Percentiles rank a stretch among this genome's conserved stretches.
phyloP scores from a whole-genome alignment of 2,888 invertebrate genomes.

The Drosophila longiperda region DNA sequence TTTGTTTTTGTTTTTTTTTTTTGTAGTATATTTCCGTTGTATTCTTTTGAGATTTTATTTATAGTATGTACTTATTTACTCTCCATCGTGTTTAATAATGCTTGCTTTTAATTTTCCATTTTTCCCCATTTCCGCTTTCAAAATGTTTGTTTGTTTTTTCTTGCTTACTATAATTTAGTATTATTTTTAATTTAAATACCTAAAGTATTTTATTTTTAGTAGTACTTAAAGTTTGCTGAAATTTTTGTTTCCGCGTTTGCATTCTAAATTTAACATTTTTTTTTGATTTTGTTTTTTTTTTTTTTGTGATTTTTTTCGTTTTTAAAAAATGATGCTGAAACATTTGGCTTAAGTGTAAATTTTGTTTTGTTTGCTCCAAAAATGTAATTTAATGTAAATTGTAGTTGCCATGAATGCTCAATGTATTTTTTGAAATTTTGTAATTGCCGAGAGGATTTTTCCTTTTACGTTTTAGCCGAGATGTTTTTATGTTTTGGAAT shows the following conservation, averaged over 20 bases:
- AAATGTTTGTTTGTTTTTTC: slow-evolving; percentile 48
- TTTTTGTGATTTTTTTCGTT: slow-evolving; percentile 26
- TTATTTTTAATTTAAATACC: slow-evolving; percentile 68
- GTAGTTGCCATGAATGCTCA: slow-evolving; percentile 65
- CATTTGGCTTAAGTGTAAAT: slow-evolving; percentile 73
- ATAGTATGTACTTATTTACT: slow-evolving; percentile 42
- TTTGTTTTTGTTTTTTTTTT: slow-evolving; percentile 34
- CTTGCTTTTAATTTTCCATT: slow-evolving; percentile 33
- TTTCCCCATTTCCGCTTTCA: slow-evolving; percentile 41
- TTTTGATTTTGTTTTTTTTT: slow-evolving; percentile 29
- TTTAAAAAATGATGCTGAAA: slow-evolving; percentile 82
- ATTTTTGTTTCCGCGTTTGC: slow-evolving; percentile 40
- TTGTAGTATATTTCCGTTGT: slow-evolving; percentile 58
- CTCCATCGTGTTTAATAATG: slow-evolving; percentile 51
- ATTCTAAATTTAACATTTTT: slow-evolving; percentile 38
- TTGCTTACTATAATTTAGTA: slow-evolving; percentile 63
- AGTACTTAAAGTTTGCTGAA: slow-evolving; percentile 58
- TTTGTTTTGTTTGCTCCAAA: slow-evolving; percentile 78
- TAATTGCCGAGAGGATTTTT: slow-evolving; percentile 65
- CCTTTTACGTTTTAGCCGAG: slow-evolving; percentile 57
- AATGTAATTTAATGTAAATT: slow-evolving; percentile 72
- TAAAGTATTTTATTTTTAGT: slow-evolving; percentile 73
- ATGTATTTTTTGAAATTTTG: slow-evolving; percentile 44
- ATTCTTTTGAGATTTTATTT: slow-evolving; percentile 40
- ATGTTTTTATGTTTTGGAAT: slow-evolving; percentile 53